Percentiles rank a stretch among this genome's conserved stretches.
These are phyloP conservation scores for Phoxinus dragarum DNA, from an alignment of 2,797 vertebrate species.

Conservation along the genomic window DNA sequence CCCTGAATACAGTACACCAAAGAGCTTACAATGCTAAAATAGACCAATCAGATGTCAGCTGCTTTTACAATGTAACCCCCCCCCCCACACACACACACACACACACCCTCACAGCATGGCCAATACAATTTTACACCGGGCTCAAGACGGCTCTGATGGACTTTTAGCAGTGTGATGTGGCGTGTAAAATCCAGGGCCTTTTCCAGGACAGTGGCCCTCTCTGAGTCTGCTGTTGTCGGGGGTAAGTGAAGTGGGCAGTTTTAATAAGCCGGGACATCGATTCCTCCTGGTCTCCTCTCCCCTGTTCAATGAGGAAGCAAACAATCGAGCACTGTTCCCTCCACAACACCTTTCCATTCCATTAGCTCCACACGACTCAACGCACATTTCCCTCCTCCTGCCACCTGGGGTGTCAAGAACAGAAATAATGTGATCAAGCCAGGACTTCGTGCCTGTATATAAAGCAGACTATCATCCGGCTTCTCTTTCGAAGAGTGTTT, in stretches of 20 bases:
- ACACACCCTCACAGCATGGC: not conserved
- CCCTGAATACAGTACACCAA: not conserved
- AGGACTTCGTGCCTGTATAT: not conserved
- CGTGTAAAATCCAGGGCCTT: conserved; percentile 40
- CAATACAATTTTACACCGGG: conserved; percentile 12
- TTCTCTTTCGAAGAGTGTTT: not conserved
- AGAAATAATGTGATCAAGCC: conserved; percentile 42
- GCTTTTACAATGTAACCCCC: not conserved
- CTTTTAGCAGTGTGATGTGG: conserved; percentile 32
- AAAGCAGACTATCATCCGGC: not conserved
- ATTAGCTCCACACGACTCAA: conserved; percentile 42
- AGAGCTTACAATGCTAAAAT: not conserved
- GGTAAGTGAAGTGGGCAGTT: conserved; percentile 55
- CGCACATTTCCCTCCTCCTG: not conserved
- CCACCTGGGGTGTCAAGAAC: conserved; percentile 28
- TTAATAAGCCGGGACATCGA: conserved; percentile 47
- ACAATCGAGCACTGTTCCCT: conserved; percentile 30
- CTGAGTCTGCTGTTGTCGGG: conserved; percentile 24
- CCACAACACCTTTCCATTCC: conserved; percentile 40
- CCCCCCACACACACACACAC: too few species aligned
- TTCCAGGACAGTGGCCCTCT: conserved; percentile 17
- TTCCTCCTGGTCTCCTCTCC: conserved; percentile 33
- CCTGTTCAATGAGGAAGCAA: conserved; percentile 45
- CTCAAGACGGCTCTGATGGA: not conserved
- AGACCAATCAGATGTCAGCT: not conserved